Evolutionary conservation across 1,140 invertebrate species (phyloP).

Genomic region (Papilio xuthus): DNA sequence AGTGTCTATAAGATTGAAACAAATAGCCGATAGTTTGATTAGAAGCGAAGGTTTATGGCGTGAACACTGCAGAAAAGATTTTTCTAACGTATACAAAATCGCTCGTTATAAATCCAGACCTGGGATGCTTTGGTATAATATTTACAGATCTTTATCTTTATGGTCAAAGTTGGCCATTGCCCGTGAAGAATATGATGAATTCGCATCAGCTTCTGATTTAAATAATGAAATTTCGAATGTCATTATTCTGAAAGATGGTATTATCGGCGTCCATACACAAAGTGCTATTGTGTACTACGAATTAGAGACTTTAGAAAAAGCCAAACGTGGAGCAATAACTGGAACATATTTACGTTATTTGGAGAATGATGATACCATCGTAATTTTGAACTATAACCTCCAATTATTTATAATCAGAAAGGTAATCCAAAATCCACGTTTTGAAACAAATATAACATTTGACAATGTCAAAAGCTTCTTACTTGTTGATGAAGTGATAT

Average conservation of each 20-base stretch:
- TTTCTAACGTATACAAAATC: conserved; percentile 44
- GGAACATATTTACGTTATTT: conserved; percentile 56
- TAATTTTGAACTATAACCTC: conserved; percentile 49
- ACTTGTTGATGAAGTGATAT: conserved; percentile 51
- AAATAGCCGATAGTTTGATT: conserved; percentile 54
- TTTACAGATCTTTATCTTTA: conserved; percentile 59
- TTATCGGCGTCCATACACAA: conserved; percentile 59
- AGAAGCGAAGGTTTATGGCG: conserved; percentile 56
- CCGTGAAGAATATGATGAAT: conserved; percentile 53
- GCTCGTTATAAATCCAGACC: conserved; percentile 47
- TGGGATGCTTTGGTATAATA: conserved; percentile 50
- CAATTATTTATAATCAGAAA: conserved; percentile 52
- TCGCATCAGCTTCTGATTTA: conserved; percentile 50
- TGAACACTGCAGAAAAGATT: conserved; percentile 55
- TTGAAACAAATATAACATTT: conserved; percentile 42
- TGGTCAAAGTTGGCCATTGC: conserved; percentile 57
- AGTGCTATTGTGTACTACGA: conserved; percentile 59
- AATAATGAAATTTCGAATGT: conserved; percentile 55
- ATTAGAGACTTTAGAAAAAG: conserved; percentile 47
- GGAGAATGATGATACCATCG: conserved; percentile 54
- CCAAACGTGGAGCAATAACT: conserved; percentile 41
- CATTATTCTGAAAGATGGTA: conserved; percentile 50
- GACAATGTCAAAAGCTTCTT: conserved; percentile 57
- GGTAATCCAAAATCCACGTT: conserved; percentile 33
- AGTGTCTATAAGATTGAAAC: conserved; percentile 59